phyloP scores from a whole-genome alignment of 2,797 vertebrate species.

The Tapirus indicus region DNA sequence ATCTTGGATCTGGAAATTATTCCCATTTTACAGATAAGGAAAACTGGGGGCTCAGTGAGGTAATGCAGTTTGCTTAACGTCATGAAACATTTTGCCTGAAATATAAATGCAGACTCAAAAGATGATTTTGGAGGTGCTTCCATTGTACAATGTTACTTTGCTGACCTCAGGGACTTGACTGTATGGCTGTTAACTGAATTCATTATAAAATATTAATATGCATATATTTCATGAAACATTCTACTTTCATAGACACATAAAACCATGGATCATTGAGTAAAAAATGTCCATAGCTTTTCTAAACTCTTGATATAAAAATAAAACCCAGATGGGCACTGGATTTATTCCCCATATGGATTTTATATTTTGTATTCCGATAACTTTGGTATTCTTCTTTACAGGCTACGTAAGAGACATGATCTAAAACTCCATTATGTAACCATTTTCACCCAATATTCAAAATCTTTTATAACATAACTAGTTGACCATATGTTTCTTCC shows the following conservation, averaged over 20 bases:
- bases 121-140: background rate
- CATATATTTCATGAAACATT: background rate
- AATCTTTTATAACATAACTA: background rate
- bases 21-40: background rate
- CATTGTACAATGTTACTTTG: background rate
- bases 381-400: background rate
- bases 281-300: background rate
- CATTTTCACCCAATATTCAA: constrained; percentile 47
- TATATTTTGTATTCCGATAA: background rate
- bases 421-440: constrained; percentile 18
- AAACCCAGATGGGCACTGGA: background rate
- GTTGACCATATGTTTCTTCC: background rate
- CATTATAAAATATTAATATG: background rate
- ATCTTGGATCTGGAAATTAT: background rate
- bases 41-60: background rate
- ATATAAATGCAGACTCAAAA: background rate
- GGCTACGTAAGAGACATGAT: background rate
- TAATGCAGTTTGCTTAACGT: background rate
- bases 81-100: background rate
- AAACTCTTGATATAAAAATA: constrained; percentile 29
- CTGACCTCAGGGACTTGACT: background rate
- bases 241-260: background rate
- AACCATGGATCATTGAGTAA: background rate
- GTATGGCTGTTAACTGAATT: background rate
- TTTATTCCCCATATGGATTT: constrained; percentile 24